Base-by-base conservation (phyloP, 64 coral and sea anemone species). In the Montipora sp. region DNA sequence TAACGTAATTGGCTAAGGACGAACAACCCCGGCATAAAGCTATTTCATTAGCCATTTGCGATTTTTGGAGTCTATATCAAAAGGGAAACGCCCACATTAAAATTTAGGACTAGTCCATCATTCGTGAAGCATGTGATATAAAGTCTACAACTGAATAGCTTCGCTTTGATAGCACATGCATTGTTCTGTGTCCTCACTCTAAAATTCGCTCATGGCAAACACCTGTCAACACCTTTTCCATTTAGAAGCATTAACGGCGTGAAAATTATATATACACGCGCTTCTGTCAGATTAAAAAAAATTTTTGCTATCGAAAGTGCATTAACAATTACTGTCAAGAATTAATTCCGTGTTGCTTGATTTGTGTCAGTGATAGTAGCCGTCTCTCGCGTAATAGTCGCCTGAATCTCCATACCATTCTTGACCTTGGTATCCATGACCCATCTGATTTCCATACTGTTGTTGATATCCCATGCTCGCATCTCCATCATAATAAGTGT, bases 341-440 rank as follows among this genome's bases (percentile, higher is more conserved):
- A 46, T 75, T 43, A 8, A 46, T 46, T 75, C 7, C 73, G 3
- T 14, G 24, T 27, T 45, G 8, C 8, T 46, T 3, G 11, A 78
- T n/a, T 77, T 48, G 46, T 43, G 3, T 85, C 19, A 85, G 14
- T 85, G 82, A 71, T 85, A 72, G 18, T 85, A 85, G 13, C 61
- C 63, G 21, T 72, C 82, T 5, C 82, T 13, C 3, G 61, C 46
- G 19, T 85, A 85, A 50, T 85, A 85, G 65, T 71, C 66, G 46
- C 82, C 46, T 2, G 63, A 18, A n/a, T 85, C 65, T 4, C 46
- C 82, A n/a, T 85, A 85, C 82, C 82, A 85, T 4, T 85, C 82
- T 5, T 85, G 82, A 1, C 19, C 61, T 46, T 85, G 82, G 9
- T 84, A 84, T 10, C 16, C 61, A 48, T 27, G 27, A 16, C 70